Base-by-base conservation (phyloP, 2,888 invertebrate species). In the Andrena trimmerana region DNA sequence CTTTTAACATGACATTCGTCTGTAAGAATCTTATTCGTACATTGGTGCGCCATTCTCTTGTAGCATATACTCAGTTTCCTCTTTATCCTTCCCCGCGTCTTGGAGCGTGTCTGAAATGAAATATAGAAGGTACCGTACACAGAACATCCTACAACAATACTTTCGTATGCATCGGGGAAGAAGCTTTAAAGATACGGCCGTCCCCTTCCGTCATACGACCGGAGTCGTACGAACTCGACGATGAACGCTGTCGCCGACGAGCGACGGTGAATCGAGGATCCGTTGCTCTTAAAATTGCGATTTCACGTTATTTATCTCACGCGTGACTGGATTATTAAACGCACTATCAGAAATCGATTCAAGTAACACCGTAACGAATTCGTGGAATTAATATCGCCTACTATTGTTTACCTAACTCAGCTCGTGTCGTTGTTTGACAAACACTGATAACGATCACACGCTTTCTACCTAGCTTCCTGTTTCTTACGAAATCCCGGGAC, bases 31-130 rank as follows among this genome's bases (percentile, higher is more conserved):
- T 73, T 69, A 89, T 91, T 93, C 93, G 91, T 93, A 93, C 93
- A 93, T 93, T 79, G 91, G 89, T 89, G 91, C 92, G 85, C 91
- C 92, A 91, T 93, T 91, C 90, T 91, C 90, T 85, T 91, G 82
- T 85, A 93, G 92, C 91, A 93, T 93, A 89, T 89, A 93, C 78
- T 93, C 91, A 74, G 89, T 89, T 81, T 92, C 93, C 81, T 91
- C 87, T 87, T 91, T 92, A 93, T 93, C 93, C 93, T 91, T 93
- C 90, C 90, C 92, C 92, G 90, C 92, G 91, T 93, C 93, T 91
- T 88, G 90, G 88, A 90, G 89, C 87, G 92, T 93, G 93, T 93
- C 93, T 93, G 93, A 86, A 89, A 89, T 82, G 52, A 86, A 83
- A 89, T 82, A 86, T 70, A 85, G 59, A 89, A 67, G 82, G 66